These are phyloP conservation scores for Lerista edwardsae DNA, from an alignment of 2,797 vertebrate genomes.

Conservation along the genomic window DNA sequence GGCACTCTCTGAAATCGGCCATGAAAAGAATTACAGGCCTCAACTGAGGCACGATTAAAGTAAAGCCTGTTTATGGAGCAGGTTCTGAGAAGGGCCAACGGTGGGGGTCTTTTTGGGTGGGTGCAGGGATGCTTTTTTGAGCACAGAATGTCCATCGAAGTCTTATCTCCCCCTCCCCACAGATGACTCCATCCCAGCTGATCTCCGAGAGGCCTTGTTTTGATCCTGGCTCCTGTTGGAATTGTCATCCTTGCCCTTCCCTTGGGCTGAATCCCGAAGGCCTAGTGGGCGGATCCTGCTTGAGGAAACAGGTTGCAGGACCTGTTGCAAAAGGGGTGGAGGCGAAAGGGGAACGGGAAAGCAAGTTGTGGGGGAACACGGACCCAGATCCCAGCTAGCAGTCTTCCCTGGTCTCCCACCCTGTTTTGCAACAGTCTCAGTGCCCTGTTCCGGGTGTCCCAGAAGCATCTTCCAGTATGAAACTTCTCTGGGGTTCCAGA, in stretches of 20 bases:
- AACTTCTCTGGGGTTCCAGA: too few relatives aligned
- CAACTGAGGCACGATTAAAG: too few relatives aligned
- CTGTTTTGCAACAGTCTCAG: neutral
- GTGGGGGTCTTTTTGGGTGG: neutral
- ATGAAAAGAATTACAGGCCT: too few relatives aligned
- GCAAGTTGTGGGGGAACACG: neutral
- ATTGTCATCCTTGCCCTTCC: slow-evolving; percentile 1
- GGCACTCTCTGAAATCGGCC: neutral
- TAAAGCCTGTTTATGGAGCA: too few relatives aligned
- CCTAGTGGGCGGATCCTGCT: slow-evolving; percentile 7
- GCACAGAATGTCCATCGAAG: too few relatives aligned
- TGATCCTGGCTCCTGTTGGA: neutral
- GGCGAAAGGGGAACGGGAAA: neutral
- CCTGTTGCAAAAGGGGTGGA: neutral
- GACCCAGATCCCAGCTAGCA: neutral
- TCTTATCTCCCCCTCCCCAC: neutral
- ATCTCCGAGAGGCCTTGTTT: neutral
- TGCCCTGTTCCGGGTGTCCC: too few relatives aligned
- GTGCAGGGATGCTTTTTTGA: neutral
- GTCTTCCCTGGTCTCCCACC: too few relatives aligned
- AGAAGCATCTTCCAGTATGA: too few relatives aligned
- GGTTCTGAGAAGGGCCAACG: neutral
- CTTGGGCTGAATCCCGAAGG: slow-evolving; percentile 1
- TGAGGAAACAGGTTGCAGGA: neutral
- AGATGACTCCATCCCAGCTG: neutral